Conservation (phyloP, 2,888 invertebrate species). For the Mesorhabditis sp. region DNA sequence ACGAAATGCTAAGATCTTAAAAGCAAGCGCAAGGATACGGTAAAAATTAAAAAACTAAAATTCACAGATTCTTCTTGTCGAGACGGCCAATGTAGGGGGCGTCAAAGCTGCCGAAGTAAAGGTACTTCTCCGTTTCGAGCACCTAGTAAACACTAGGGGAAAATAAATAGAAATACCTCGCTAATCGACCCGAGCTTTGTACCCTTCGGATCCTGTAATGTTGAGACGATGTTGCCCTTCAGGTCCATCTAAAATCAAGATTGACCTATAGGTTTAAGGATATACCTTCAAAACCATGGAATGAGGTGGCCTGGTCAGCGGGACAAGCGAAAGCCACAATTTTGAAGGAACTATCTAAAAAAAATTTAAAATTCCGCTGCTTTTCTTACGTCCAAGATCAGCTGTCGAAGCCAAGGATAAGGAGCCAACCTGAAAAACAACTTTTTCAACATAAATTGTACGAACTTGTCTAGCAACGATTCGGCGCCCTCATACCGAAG, state of each 20-base stretch:
- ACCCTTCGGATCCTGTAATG: constrained; percentile 47
- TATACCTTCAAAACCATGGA: constrained; percentile 32
- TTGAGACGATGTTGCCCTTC: constrained; percentile 40
- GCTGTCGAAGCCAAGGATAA: constrained; percentile 35
- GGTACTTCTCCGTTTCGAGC: constrained; percentile 26
- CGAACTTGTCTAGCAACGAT: constrained; percentile 19
- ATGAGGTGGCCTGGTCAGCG: constrained; percentile 36
- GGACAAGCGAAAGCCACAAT: constrained; percentile 28
- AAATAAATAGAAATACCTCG: constrained; percentile 27
- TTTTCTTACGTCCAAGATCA: constrained; percentile 24
- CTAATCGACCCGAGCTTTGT: constrained; percentile 40
- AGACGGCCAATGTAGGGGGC: constrained; percentile 41
- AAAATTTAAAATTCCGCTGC: not conserved
- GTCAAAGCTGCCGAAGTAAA: constrained; percentile 51
- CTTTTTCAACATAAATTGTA: constrained; percentile 11
- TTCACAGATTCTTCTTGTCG: constrained; percentile 7
- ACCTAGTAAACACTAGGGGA: constrained; percentile 19
- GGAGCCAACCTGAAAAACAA: constrained; percentile 31
- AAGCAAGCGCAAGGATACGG: not conserved
- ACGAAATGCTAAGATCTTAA: not conserved
- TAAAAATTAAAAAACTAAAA: not conserved
- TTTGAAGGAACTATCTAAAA: constrained; percentile 22
- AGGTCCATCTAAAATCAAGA: constrained; percentile 30
- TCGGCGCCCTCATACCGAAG: constrained; percentile 19
- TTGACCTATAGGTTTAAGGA: not conserved